Base-by-base conservation (phyloP, 2,797 vertebrate genomes). In the Diceros bicornis region DNA sequence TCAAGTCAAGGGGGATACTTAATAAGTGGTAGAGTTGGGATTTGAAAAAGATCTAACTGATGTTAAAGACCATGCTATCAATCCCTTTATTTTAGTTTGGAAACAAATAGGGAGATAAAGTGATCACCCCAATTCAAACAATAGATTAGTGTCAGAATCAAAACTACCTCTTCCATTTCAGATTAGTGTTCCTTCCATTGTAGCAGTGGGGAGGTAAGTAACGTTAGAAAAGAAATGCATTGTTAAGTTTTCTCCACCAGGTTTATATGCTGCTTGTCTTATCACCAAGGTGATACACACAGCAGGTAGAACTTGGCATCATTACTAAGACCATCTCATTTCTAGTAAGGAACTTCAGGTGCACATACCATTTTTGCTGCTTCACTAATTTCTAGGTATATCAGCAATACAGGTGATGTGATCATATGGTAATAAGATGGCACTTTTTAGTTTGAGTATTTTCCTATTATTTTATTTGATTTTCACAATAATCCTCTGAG, bases 391-490 rank as follows among this genome's bases (percentile, higher is more conserved):
- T 79, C 52, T 95, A 27, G 69, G 37, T 84, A 12, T 81, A n/a
- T 64, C 50, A 90, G 44, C 64, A 79, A 14, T 62, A 29, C 6
- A 71, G 2, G 27, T 68, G 47, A 92, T 81, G 29, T 44, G 55
- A 86, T 37, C 14, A 86, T n/a, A 71, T 7, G 14, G 37, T 50
- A 55, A 6, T 34, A 75, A 91, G 8, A 61, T 2, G 62, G 59
- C 81, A 10, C 29, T 74, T 95, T 87, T 86, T 37, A 88, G 55
- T 59, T 87, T 77, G 50, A 68, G 4, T 14, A 55, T 59, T 69
- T 82, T 91, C 44, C 78, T 91, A 50, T 93, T 88, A 66, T 61
- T 83, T 94, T 93, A 88, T 59, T 77, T 69, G 50, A 85, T 64
- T 78, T 71, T 94, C 74, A 75, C n/a, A 86, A 71, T 3, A 83